A percentile compares a stretch with the other conserved stretches of the same genome.
These are phyloP conservation scores for Archaeoteleia sp. DNA, from an alignment of 2,888 invertebrate genomes.

Conservation along the genomic window DNA sequence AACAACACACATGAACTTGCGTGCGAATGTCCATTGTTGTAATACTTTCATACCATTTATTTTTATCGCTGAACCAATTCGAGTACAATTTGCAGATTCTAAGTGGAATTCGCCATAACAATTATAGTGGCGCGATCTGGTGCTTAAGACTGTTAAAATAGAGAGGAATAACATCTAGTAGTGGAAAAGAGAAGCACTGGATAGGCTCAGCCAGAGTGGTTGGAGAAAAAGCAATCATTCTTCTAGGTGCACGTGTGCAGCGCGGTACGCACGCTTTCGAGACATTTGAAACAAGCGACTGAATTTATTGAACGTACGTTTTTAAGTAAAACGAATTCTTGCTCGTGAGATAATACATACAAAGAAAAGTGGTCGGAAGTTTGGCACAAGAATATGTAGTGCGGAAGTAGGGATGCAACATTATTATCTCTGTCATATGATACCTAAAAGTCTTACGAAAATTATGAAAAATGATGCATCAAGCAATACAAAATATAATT, in stretches of 20 bases:
- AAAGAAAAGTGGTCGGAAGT: conserved; percentile 38
- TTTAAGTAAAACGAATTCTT: conserved; percentile 51
- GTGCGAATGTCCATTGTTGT: conserved; percentile 10
- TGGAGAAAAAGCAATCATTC: conserved; percentile 49
- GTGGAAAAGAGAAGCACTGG: conserved; percentile 46
- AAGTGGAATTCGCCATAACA: conserved; percentile 43
- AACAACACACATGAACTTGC: too few relatives aligned
- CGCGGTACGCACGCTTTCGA: conserved; percentile 48
- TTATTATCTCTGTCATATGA: conserved; percentile 24
- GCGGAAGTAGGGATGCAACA: conserved; percentile 18
- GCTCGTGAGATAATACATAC: conserved; percentile 41
- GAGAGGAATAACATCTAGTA: conserved; percentile 40
- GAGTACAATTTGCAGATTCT: conserved; percentile 40
- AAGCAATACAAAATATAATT: conserved; percentile 4
- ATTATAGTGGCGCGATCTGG: conserved; percentile 49
- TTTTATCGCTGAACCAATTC: conserved; percentile 44
- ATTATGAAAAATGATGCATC: conserved; percentile 5
- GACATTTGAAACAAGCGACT: conserved; percentile 53
- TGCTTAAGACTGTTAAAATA: conserved; percentile 46
- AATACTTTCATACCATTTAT: conserved; percentile 34
- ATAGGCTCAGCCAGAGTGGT: conserved; percentile 45
- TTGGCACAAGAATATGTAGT: conserved; percentile 23
- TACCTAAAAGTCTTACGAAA: conserved; percentile 10
- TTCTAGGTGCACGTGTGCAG: conserved; percentile 49
- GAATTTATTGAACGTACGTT: conserved; percentile 53